Evolutionary conservation across 2,888 invertebrate species (phyloP).

Genomic region (Tribolium freemani): DNA sequence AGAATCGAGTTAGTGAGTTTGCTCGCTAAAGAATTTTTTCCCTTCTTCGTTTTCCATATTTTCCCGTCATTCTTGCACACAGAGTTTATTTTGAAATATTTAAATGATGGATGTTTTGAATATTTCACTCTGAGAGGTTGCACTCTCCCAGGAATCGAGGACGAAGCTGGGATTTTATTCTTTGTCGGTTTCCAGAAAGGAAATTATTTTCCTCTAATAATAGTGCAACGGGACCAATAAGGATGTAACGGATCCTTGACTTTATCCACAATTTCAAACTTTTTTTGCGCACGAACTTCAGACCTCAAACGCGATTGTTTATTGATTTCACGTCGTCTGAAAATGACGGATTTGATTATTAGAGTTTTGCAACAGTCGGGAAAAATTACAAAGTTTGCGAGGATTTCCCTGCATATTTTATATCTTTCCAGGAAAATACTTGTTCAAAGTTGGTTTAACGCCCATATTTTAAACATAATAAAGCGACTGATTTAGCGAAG

Average conservation of each 20-base stretch:
- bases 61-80: conserved; percentile 1
- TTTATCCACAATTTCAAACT: neutral
- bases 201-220: conserved; percentile 13
- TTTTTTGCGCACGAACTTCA: neutral
- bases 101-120: conserved; percentile 20
- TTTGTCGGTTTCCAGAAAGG: conserved; percentile 1
- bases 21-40: neutral
- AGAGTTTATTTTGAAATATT: conserved; percentile 24
- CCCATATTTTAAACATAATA: neutral
- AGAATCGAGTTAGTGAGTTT: conserved; percentile 12
- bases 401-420: neutral
- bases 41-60: neutral
- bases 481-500: neutral
- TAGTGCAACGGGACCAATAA: neutral
- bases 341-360: conserved; percentile 12
- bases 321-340: conserved; percentile 13
- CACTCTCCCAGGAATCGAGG: neutral
- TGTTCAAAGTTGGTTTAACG: neutral
- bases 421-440: neutral
- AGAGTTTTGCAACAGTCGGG: neutral
- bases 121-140: neutral
- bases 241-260: neutral
- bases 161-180: conserved; percentile 1
- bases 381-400: neutral
- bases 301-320: conserved; percentile 8